Percentiles rank a stretch among this genome's conserved stretches.
Evolutionary conservation across 2,113 vertebrate genomes (phyloP).

Genomic region (Serinus canaria): DNA sequence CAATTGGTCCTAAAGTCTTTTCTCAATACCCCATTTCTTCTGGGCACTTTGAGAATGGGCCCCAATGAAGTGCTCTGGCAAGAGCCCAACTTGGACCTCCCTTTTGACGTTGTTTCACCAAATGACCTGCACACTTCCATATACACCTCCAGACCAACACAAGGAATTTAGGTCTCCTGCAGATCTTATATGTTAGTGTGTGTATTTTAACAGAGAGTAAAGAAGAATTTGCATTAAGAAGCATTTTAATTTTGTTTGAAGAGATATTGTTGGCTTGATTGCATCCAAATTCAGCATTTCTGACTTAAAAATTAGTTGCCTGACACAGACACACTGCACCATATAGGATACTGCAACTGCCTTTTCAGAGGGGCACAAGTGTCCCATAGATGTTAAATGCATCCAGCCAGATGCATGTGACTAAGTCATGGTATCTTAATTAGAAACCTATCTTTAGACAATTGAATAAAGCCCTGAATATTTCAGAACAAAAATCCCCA

Average conservation of each 20-base stretch:
- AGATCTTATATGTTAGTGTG: neutral
- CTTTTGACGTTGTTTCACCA: neutral
- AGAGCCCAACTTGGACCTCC: neutral
- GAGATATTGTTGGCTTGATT: neutral
- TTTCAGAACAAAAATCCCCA: neutral
- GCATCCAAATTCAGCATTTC: neutral
- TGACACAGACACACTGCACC: neutral
- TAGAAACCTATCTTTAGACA: neutral
- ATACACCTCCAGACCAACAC: neutral
- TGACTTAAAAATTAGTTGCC: neutral
- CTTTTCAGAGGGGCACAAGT: neutral
- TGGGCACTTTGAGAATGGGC: neutral
- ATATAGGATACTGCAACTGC: neutral
- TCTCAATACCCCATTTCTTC: neutral
- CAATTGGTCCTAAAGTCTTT: neutral
- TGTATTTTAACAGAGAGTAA: neutral
- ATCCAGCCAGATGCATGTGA: neutral
- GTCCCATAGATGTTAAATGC: neutral
- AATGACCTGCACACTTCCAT: neutral
- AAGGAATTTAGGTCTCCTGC: neutral
- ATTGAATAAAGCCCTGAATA: neutral
- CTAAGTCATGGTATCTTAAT: neutral
- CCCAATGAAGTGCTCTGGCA: neutral
- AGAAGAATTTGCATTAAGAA: neutral
- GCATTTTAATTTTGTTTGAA: neutral